Evolutionary conservation across 2,113 vertebrate genomes (phyloP).

Genomic region (Gyps fulvus): DNA sequence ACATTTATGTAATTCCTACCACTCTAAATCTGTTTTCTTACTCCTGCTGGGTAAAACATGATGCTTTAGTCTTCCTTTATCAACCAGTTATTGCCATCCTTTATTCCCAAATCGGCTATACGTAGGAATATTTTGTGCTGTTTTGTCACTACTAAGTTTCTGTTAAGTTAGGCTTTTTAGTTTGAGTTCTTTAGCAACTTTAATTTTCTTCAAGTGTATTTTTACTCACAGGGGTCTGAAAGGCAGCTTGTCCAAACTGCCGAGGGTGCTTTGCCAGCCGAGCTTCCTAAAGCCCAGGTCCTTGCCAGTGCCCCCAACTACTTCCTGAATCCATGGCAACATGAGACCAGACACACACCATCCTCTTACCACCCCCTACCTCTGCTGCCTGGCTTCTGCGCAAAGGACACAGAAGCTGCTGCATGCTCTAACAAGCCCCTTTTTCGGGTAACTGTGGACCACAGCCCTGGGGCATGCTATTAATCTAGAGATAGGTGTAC

Average conservation of each 20-base stretch:
- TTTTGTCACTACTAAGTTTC: not conserved
- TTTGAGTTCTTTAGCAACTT: not conserved
- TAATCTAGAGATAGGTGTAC: not conserved
- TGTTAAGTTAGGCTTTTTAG: not conserved
- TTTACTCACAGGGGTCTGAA: not conserved
- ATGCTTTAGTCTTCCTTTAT: conserved; percentile 20
- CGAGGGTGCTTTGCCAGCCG: not conserved
- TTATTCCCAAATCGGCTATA: not conserved
- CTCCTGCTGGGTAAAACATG: conserved; percentile 38
- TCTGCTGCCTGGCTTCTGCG: not conserved
- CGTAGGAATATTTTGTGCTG: not conserved
- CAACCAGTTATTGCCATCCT: conserved; percentile 23
- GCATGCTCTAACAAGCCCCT: not conserved
- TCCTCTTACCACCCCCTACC: not conserved
- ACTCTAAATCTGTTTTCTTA: conserved; percentile 37
- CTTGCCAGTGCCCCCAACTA: not conserved
- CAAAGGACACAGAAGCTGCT: not conserved
- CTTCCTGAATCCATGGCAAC: not conserved
- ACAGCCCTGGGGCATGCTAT: not conserved
- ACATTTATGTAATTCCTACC: conserved; percentile 50
- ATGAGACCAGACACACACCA: not conserved
- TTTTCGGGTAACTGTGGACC: not conserved
- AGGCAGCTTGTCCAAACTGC: not conserved
- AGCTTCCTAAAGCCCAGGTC: not conserved
- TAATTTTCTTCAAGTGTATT: not conserved